Conservation (phyloP, 2,888 invertebrate species). For the Capitulum mitella region DNA sequence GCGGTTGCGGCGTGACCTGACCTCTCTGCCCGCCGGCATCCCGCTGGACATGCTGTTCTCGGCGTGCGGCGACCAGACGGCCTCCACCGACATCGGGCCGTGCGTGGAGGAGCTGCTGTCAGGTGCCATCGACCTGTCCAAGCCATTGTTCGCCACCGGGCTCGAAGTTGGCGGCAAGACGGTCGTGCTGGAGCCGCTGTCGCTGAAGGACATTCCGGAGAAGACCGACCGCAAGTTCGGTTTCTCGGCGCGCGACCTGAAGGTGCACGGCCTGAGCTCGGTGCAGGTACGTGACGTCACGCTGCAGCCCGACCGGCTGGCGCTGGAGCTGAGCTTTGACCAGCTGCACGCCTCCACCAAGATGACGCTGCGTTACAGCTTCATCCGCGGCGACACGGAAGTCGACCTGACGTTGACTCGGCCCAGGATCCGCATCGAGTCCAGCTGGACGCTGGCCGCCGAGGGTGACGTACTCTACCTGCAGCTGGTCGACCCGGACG, state of each 20-base stretch:
- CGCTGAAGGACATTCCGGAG: background rate
- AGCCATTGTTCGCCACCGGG: background rate
- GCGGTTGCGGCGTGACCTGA: too few species aligned
- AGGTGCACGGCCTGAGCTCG: slow-evolving; percentile 13
- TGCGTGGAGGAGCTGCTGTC: too few species aligned
- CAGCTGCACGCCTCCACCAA: background rate
- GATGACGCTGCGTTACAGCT: background rate
- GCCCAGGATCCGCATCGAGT: background rate
- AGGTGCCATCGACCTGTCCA: too few species aligned
- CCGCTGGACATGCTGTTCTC: too few species aligned
- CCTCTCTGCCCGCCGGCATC: too few species aligned
- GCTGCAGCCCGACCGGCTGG: background rate
- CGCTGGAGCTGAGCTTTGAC: background rate
- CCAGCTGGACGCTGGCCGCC: background rate
- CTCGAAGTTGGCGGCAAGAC: background rate
- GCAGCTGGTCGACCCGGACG: background rate
- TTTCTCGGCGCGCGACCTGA: background rate
- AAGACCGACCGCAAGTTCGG: background rate
- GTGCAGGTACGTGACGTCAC: background rate
- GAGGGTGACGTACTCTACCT: background rate
- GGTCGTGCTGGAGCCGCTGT: background rate
- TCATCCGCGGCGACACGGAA: background rate
- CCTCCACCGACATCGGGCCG: too few species aligned
- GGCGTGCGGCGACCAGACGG: too few species aligned
- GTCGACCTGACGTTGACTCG: background rate